Percentiles rank a stretch among this genome's conserved stretches.
These are phyloP conservation scores for Lycia hirtaria DNA, from an alignment of 2,888 invertebrate species.

Conservation along the genomic window DNA sequence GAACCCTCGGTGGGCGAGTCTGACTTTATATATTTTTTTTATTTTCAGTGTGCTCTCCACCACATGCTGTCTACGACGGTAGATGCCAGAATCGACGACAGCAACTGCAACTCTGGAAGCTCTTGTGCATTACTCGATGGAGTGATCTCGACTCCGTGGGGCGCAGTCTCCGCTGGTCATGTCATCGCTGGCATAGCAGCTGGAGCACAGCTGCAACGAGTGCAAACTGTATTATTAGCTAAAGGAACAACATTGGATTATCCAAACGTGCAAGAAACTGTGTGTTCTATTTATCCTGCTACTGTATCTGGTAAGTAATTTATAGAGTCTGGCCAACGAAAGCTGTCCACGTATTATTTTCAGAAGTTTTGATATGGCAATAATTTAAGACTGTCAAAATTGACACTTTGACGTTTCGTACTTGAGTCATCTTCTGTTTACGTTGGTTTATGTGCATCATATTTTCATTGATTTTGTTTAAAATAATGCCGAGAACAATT, in stretches of 20 bases:
- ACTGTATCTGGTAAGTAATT: constrained; percentile 67
- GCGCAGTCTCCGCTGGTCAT: constrained; percentile 88
- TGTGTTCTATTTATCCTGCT: constrained; percentile 69
- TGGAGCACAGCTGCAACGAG: constrained; percentile 87
- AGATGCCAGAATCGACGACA: constrained; percentile 86
- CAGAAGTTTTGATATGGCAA: too few relatives aligned
- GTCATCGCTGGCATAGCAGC: constrained; percentile 91
- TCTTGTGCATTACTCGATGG: constrained; percentile 90
- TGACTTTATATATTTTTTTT: too few relatives aligned
- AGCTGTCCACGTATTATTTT: too few relatives aligned
- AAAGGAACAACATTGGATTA: constrained; percentile 66
- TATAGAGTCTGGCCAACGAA: too few relatives aligned
- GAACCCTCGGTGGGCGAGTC: too few relatives aligned
- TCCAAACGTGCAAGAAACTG: constrained; percentile 65
- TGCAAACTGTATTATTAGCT: constrained; percentile 78
- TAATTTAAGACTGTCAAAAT: too few relatives aligned
- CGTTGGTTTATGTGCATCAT: too few relatives aligned
- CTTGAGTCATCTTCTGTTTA: too few relatives aligned
- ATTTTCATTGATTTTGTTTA: too few relatives aligned
- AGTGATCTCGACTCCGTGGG: constrained; percentile 89
- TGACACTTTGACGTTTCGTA: too few relatives aligned
- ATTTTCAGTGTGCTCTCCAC: constrained; percentile 90
- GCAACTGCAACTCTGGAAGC: constrained; percentile 88
- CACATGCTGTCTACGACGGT: constrained; percentile 91
- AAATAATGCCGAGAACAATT: too few relatives aligned